phyloP scores from a whole-genome alignment of 30 jellyfish, hydroid and myxozoan genomes.

The Chrysaora quinquecirrha region DNA sequence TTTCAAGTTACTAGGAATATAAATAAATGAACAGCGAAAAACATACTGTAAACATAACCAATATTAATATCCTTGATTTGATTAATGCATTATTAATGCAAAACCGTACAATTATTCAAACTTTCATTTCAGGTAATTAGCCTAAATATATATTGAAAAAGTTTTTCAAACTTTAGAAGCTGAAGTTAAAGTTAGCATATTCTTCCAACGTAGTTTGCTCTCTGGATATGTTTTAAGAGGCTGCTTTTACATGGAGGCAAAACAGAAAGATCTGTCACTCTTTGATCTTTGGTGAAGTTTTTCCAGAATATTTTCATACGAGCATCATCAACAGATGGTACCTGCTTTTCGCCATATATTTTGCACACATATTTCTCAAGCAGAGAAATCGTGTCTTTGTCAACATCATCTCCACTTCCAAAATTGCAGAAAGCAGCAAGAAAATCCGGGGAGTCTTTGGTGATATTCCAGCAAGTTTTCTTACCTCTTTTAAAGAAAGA shows the following conservation, averaged over 20 bases:
- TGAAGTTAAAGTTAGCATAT: no score
- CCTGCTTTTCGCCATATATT: slow-evolving; percentile 2
- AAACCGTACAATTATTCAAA: no score
- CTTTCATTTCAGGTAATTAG: no score
- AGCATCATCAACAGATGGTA: slow-evolving; percentile 31
- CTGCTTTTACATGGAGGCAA: slow-evolving; percentile 28
- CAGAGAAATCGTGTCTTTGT: background rate
- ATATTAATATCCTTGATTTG: no score
- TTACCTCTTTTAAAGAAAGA: slow-evolving; percentile 20
- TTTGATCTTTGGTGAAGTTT: slow-evolving; percentile 12
- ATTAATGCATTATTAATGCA: no score
- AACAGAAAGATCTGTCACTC: slow-evolving; percentile 10
- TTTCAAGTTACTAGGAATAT: no score
- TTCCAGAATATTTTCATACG: no score
- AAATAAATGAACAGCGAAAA: no score
- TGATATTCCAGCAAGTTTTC: slow-evolving; percentile 5
- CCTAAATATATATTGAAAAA: no score
- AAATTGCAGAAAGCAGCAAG: background rate
- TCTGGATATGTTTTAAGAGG: slow-evolving; percentile 5
- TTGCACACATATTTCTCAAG: slow-evolving; percentile 6
- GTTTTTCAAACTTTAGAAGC: no score
- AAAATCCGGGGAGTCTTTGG: background rate
- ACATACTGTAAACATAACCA: no score
- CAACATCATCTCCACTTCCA: background rate
- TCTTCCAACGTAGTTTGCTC: slow-evolving; percentile 37